Conservation (phyloP, 2,113 vertebrate species). For the Ranitomeya variabilis region DNA sequence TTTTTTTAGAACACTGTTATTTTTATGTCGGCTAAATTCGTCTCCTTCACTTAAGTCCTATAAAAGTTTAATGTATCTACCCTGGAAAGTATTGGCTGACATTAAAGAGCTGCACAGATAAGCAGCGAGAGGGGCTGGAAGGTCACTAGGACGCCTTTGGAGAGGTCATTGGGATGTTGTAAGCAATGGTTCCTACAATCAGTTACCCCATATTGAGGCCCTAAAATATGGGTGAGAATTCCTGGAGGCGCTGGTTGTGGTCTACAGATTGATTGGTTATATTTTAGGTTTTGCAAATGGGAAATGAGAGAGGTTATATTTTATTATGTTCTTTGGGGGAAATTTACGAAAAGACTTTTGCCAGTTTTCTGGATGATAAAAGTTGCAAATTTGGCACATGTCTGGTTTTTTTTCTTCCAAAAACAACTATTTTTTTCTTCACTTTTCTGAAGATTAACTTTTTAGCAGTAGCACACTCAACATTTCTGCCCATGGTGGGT, state of each 20-base stretch:
- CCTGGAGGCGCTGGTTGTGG: not conserved
- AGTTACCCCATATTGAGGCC: not conserved
- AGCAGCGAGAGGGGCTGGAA: not conserved
- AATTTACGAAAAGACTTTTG: too few relatives aligned
- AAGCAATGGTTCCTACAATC: not conserved
- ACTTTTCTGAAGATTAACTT: too few relatives aligned
- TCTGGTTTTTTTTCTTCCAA: too few relatives aligned
- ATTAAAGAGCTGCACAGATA: conserved; percentile 19
- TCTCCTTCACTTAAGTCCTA: conserved; percentile 51
- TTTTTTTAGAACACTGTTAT: conserved; percentile 48
- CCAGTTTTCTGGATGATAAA: too few relatives aligned
- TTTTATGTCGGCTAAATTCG: conserved; percentile 48
- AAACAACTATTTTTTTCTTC: too few relatives aligned
- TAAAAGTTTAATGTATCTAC: conserved; percentile 50
- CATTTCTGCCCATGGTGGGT: too few relatives aligned
- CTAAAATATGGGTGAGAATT: not conserved
- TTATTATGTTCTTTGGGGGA: too few relatives aligned
- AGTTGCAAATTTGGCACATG: too few relatives aligned
- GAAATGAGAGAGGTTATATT: too few relatives aligned
- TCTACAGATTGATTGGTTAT: not conserved
- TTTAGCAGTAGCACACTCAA: too few relatives aligned
- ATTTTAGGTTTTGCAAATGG: not conserved
- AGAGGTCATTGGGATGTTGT: not conserved
- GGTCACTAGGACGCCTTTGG: conserved; percentile 38
- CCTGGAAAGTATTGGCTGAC: conserved; percentile 53